Conservation (phyloP, 2,113 vertebrate genomes). For the Excalfactoria chinensis region DNA sequence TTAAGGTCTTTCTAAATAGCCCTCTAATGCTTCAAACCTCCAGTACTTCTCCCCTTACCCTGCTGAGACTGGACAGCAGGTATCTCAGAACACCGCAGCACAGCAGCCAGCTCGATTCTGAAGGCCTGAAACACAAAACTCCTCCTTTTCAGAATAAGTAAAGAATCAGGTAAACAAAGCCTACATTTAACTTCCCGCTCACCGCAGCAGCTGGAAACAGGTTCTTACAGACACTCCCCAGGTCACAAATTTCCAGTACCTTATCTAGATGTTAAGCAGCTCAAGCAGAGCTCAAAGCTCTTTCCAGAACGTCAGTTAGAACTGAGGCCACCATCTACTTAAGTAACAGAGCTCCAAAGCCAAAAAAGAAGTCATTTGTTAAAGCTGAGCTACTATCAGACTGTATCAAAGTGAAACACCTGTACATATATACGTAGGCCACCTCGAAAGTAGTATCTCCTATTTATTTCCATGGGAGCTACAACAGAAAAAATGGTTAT, state of each 20-base stretch:
- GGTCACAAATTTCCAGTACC: background rate
- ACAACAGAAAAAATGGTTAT: too few relatives aligned
- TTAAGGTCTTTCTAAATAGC: background rate
- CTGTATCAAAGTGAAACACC: background rate
- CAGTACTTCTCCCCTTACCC: background rate
- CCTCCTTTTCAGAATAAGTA: background rate
- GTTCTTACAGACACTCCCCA: background rate
- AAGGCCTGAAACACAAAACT: background rate
- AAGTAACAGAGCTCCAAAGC: background rate
- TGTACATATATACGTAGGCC: too few relatives aligned
- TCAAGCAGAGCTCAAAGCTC: constrained; percentile 47
- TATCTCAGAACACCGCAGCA: background rate
- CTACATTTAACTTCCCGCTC: constrained; percentile 39
- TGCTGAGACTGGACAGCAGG: background rate
- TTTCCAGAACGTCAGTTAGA: background rate
- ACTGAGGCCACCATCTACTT: background rate
- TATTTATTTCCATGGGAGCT: too few relatives aligned
- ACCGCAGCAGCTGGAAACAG: background rate
- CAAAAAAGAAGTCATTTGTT: background rate
- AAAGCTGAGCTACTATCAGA: background rate
- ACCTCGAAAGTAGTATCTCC: too few relatives aligned
- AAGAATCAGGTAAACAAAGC: background rate
- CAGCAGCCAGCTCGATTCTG: background rate
- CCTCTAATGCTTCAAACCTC: background rate
- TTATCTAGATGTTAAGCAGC: constrained; percentile 53